Percentiles rank a stretch among this genome's conserved stretches.
phyloP scores from a whole-genome alignment of 2,797 vertebrate genomes.

The Microctenopoma stevenorrisi region DNA sequence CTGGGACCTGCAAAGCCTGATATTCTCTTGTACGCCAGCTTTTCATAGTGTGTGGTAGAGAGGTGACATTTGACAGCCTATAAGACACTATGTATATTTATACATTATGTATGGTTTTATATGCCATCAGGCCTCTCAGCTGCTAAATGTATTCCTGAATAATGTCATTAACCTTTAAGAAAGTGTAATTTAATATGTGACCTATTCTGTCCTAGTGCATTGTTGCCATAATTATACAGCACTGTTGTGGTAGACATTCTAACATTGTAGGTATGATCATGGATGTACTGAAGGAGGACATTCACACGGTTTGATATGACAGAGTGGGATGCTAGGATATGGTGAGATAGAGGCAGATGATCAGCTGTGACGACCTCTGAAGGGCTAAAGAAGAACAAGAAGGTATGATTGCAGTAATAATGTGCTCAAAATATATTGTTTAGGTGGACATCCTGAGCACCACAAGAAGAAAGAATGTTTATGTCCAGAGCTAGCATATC shows the following conservation, averaged over 20 bases:
- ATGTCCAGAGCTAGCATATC: neutral
- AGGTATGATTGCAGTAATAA: neutral
- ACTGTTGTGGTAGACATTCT: neutral
- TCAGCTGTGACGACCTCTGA: too few species aligned
- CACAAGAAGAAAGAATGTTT: neutral
- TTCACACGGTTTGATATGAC: too few species aligned
- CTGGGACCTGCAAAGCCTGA: neutral
- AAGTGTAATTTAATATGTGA: neutral
- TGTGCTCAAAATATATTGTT: neutral
- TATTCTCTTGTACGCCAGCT: neutral
- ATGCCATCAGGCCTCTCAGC: constrained; percentile 20
- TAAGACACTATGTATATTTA: neutral
- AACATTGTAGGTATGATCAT: neutral
- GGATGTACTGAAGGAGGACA: too few species aligned
- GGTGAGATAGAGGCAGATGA: too few species aligned
- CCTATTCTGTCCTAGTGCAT: neutral
- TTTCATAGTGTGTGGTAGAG: neutral
- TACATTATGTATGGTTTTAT: constrained; percentile 42
- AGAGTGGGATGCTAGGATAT: too few species aligned
- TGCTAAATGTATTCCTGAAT: constrained; percentile 19
- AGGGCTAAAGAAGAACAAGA: too few species aligned
- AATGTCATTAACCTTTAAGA: constrained; percentile 30
- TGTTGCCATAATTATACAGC: neutral
- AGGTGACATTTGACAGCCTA: constrained; percentile 38
- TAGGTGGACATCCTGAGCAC: neutral